A percentile compares a stretch with the other conserved stretches of the same genome.
phyloP scores from a whole-genome alignment of 2,888 invertebrate genomes.

The Kryphioiulus occultus region DNA sequence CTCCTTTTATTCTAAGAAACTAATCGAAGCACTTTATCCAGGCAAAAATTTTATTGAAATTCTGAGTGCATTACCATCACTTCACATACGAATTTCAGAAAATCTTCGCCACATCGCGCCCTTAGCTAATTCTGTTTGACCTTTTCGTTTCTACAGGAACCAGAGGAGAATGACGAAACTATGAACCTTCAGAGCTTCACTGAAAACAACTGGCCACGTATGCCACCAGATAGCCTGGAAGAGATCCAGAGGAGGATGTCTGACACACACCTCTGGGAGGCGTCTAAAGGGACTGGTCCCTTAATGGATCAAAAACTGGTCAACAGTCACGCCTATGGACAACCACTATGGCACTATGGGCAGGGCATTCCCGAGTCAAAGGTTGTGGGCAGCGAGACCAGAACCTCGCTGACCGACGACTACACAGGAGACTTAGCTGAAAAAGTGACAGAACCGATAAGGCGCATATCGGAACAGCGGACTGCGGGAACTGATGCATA shows the following conservation, averaged over 20 bases:
- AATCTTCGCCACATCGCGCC: neutral
- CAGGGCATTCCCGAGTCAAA: neutral
- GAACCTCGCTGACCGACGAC: slow-evolving; percentile 43
- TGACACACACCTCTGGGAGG: slow-evolving; percentile 43
- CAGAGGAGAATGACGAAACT: slow-evolving; percentile 46
- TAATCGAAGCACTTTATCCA: too few relatives aligned
- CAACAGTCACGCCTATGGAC: neutral
- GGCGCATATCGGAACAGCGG: neutral
- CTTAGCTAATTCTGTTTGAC: neutral
- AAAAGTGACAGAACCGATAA: neutral
- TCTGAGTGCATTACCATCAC: neutral
- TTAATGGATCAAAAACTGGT: neutral
- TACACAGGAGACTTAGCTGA: neutral
- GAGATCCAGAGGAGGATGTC: slow-evolving; percentile 47
- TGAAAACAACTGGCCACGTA: neutral
- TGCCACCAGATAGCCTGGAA: slow-evolving; percentile 32
- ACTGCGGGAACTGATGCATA: neutral
- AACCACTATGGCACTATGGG: neutral
- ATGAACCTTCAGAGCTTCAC: slow-evolving; percentile 42
- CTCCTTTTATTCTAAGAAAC: too few relatives aligned
- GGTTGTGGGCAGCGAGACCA: neutral
- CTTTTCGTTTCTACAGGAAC: neutral
- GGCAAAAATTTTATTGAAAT: too few relatives aligned
- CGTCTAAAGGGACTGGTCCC: slow-evolving; percentile 17
- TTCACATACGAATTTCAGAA: neutral